Percentiles rank a stretch among this genome's conserved stretches.
Evolutionary conservation across 2,888 invertebrate genomes (phyloP).

Genomic region (Cacoxenus indagator): DNA sequence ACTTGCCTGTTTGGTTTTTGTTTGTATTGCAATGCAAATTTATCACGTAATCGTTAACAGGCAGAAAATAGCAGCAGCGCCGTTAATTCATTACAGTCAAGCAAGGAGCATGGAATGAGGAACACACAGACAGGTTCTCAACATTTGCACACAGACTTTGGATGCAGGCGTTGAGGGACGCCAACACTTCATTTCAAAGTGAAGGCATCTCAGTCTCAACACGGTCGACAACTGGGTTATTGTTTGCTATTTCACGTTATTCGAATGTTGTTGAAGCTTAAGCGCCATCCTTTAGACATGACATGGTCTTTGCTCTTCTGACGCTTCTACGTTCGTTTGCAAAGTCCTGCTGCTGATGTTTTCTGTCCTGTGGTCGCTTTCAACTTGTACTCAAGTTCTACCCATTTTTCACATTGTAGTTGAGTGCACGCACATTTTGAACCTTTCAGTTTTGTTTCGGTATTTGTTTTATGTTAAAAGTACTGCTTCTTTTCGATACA

Average conservation of each 20-base stretch:
- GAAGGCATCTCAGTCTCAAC: slow-evolving; percentile 10
- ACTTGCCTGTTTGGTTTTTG: slow-evolving; percentile 24
- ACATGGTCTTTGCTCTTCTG: slow-evolving; percentile 5
- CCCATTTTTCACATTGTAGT: background rate
- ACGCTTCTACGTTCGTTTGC: background rate
- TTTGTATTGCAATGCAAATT: slow-evolving; percentile 55
- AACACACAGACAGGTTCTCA: too few species aligned
- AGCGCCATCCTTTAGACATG: background rate
- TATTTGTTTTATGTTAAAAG: background rate
- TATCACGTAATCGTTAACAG: slow-evolving; percentile 53
- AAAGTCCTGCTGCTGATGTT: background rate
- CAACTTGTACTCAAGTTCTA: slow-evolving; percentile 35
- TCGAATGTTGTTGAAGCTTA: slow-evolving; percentile 4
- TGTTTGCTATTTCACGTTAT: slow-evolving; percentile 17
- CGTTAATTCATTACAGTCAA: slow-evolving; percentile 26
- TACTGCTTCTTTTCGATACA: background rate
- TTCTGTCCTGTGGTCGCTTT: slow-evolving; percentile 43
- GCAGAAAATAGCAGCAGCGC: slow-evolving; percentile 17
- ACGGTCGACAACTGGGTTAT: slow-evolving; percentile 9
- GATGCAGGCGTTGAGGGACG: background rate
- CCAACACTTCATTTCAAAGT: slow-evolving; percentile 28
- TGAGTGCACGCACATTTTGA: background rate
- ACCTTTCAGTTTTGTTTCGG: background rate
- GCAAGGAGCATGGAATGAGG: slow-evolving; percentile 17
- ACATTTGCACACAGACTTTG: background rate